phyloP scores from a whole-genome alignment of 2,113 vertebrate genomes.

The Apus apus region DNA sequence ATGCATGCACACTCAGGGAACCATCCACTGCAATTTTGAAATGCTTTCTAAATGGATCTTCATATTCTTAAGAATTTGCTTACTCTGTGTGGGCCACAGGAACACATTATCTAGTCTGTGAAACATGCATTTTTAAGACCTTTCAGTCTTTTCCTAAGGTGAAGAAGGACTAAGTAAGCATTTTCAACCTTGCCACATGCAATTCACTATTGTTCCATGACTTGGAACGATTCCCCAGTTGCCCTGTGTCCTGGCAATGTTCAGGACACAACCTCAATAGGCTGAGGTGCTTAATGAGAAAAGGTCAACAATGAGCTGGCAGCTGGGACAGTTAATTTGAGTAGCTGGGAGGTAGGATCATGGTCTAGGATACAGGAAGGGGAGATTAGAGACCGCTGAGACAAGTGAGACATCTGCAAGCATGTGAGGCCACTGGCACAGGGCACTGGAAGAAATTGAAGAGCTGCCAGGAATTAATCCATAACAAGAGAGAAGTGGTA shows the following conservation, averaged over 20 bases:
- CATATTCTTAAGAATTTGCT: background rate
- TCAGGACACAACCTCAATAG: rapidly evolving
- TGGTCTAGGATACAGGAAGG: background rate
- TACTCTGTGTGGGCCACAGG: rapidly evolving
- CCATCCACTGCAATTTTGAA: background rate
- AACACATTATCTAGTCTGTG: background rate
- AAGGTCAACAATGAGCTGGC: background rate
- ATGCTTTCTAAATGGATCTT: background rate
- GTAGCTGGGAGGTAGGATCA: background rate
- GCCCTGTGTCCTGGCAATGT: background rate
- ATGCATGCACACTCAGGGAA: background rate
- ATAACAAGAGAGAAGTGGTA: background rate
- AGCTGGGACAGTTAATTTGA: background rate
- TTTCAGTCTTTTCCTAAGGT: background rate
- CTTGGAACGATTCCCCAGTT: background rate
- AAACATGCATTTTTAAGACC: background rate
- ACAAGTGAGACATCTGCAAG: background rate
- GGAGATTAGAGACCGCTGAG: background rate
- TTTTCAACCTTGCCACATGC: background rate
- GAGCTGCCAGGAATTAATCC: background rate
- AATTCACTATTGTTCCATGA: background rate
- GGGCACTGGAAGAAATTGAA: background rate
- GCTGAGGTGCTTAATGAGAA: background rate
- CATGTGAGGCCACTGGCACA: background rate
- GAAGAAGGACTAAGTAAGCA: background rate